phyloP scores from a whole-genome alignment of 2,888 invertebrate species.

The Pyralis farinalis region DNA sequence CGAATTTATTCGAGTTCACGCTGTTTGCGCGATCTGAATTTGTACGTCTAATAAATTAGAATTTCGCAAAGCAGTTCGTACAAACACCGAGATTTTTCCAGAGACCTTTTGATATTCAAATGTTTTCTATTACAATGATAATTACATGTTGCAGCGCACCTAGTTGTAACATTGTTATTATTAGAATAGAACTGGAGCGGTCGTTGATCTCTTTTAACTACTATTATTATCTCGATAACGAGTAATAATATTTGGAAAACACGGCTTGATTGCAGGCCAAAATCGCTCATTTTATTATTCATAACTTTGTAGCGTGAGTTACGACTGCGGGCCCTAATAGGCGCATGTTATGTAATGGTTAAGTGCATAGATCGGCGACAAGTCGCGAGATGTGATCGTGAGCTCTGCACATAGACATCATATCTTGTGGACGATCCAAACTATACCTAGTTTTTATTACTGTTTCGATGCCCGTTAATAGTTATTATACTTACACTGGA shows the following conservation, averaged over 20 bases:
- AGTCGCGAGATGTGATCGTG: constrained; percentile 31
- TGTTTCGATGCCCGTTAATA: too few relatives aligned
- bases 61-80: too few relatives aligned
- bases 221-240: constrained; percentile 65
- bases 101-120: constrained; percentile 12
- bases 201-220: constrained; percentile 52
- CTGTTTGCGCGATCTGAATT: too few relatives aligned
- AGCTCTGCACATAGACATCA: constrained; percentile 14
- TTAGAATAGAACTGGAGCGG: constrained; percentile 69
- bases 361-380: constrained; percentile 15
- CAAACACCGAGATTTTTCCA: neutral
- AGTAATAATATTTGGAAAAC: constrained; percentile 55
- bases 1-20: too few relatives aligned
- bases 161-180: constrained; percentile 38
- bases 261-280: constrained; percentile 45
- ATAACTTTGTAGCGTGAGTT: constrained; percentile 22
- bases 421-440: neutral
- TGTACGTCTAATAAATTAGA: too few relatives aligned
- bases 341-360: constrained; percentile 9
- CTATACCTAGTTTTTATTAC: too few relatives aligned
- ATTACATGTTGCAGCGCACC: constrained; percentile 37
- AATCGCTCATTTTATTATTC: constrained; percentile 29
- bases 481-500: too few relatives aligned
- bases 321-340: constrained; percentile 11
- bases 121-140: constrained; percentile 26